phyloP scores from a whole-genome alignment of 2,113 vertebrate genomes.

The Bubo bubo region DNA sequence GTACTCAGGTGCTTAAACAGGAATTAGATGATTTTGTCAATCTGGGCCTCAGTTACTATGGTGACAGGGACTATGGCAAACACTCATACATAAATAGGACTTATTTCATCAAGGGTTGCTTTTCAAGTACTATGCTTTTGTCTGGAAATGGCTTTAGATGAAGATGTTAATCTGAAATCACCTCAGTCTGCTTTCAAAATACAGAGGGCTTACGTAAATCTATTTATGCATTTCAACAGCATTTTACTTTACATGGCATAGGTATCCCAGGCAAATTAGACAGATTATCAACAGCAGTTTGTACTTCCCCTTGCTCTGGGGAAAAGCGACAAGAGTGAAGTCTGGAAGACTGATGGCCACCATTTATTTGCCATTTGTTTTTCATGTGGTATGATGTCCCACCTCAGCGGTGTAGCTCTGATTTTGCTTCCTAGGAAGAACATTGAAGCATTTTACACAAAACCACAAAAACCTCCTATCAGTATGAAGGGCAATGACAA shows the following conservation, averaged over 20 bases:
- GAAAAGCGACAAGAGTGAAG: background rate
- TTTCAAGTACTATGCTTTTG: background rate
- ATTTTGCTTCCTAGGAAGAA: background rate
- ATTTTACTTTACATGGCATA: background rate
- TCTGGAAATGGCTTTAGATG: background rate
- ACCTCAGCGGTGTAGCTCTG: background rate
- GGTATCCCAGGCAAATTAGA: background rate
- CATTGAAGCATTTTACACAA: background rate
- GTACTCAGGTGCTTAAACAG: background rate
- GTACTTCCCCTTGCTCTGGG: background rate
- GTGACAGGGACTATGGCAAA: background rate
- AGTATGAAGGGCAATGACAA: background rate
- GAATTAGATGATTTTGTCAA: background rate
- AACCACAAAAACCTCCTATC: background rate
- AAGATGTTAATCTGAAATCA: background rate
- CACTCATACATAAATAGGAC: background rate
- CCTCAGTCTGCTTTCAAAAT: background rate
- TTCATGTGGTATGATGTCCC: background rate
- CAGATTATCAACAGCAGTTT: background rate
- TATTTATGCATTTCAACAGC: background rate
- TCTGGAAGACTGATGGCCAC: background rate
- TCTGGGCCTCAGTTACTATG: background rate
- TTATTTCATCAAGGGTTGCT: background rate
- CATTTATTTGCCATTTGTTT: background rate
- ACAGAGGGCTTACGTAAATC: background rate